Conservation (phyloP, 2,888 invertebrate species). For the Nesidiocoris tenuis region DNA sequence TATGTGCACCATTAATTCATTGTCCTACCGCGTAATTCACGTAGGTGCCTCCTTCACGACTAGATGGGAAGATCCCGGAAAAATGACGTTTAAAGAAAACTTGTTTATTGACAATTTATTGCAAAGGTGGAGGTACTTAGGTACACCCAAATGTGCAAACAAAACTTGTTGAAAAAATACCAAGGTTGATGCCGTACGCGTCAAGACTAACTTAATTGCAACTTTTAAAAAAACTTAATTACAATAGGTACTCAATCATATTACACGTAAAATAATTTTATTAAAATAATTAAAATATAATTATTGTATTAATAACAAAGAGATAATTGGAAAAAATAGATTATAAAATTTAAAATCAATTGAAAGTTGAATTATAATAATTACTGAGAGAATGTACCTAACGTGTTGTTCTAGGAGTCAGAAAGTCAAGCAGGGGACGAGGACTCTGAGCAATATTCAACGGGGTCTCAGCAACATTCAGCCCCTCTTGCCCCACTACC, state of each 20-base stretch:
- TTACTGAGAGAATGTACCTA: constrained; percentile 2
- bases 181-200: too few species aligned
- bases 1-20: neutral
- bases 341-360: neutral
- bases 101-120: constrained; percentile 5
- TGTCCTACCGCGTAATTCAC: neutral
- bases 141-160: too few species aligned
- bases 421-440: constrained; percentile 24
- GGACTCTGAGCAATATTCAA: constrained; percentile 20
- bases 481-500: constrained; percentile 7
- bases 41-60: constrained; percentile 14
- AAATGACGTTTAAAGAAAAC: constrained; percentile 14
- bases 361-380: constrained; percentile 7
- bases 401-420: constrained; percentile 25
- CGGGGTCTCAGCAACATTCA: constrained; percentile 15
- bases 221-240: too few species aligned
- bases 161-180: too few species aligned
- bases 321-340: neutral
- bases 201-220: too few species aligned
- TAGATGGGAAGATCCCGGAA: neutral
- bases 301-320: constrained; percentile 3
- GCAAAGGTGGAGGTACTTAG: neutral
- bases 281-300: neutral
- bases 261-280: neutral
- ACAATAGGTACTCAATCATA: too few species aligned